These are phyloP conservation scores for honey bee (Apis mellifera) DNA, from an alignment of 1,140 invertebrate species.

Conservation along the genomic window Amel_HAv3.1 CM009932.2:6902501-6903000, in stretches of 20 bases:
- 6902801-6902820: conserved; percentile 46
- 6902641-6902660: conserved; percentile 9
- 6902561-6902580: too few species aligned
- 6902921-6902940: not conserved
- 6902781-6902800: conserved; percentile 53
- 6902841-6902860: conserved; percentile 50
- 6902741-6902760: conserved; percentile 58
- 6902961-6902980: not conserved
- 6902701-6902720: not conserved
- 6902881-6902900: conserved; percentile 37
- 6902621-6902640: not conserved
- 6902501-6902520: too few species aligned
- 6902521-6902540: too few species aligned
- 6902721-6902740: conserved; percentile 43
- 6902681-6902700: conserved; percentile 44
- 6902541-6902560: too few species aligned
- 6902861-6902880: conserved; percentile 42
- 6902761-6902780: conserved; percentile 58
- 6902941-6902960: not conserved
- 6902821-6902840: conserved; percentile 59
- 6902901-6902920: not conserved
- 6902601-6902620: not conserved
- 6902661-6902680: conserved; percentile 34
- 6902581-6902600: not conserved
- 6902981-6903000: not conserved